Evolutionary conservation across 1,140 invertebrate genomes (phyloP).

Genomic region (Cherax quadricarinatus): DNA sequence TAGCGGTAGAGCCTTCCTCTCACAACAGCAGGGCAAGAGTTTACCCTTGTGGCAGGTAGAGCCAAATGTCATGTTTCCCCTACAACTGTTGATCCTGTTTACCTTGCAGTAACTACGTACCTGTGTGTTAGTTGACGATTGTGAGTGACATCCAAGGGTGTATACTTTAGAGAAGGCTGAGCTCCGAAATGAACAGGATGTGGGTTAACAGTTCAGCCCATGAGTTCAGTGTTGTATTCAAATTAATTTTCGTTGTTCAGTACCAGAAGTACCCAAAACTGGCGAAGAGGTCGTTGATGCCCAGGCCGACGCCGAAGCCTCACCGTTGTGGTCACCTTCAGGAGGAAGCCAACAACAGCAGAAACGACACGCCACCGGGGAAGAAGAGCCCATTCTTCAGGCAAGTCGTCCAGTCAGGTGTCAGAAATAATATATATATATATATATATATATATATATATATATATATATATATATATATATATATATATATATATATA

Average conservation of each 20-base stretch:
- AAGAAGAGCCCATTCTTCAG: slow-evolving; percentile 67
- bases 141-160: too few species aligned
- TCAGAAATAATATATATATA: not conserved
- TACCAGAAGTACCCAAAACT: slow-evolving; percentile 92
- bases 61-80: too few species aligned
- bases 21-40: too few species aligned
- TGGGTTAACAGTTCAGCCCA: too few species aligned
- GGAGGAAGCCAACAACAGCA: not conserved
- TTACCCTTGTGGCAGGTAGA: too few species aligned
- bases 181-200: too few species aligned
- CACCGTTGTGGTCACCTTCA: slow-evolving; percentile 36
- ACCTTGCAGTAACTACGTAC: too few species aligned
- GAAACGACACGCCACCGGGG: not conserved
- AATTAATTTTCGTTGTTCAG: slow-evolving; percentile 76
- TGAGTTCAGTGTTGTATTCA: too few species aligned
- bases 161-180: too few species aligned
- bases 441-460: not conserved
- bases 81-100: too few species aligned
- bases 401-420: not conserved
- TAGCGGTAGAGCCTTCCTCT: too few species aligned
- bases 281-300: slow-evolving; percentile 79
- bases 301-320: slow-evolving; percentile 48
- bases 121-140: too few species aligned
- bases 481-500: slow-evolving; percentile 13
- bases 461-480: not conserved